phyloP scores from a whole-genome alignment of 92 coral and sea anemone genomes.

The Porites divaricata region DNA sequence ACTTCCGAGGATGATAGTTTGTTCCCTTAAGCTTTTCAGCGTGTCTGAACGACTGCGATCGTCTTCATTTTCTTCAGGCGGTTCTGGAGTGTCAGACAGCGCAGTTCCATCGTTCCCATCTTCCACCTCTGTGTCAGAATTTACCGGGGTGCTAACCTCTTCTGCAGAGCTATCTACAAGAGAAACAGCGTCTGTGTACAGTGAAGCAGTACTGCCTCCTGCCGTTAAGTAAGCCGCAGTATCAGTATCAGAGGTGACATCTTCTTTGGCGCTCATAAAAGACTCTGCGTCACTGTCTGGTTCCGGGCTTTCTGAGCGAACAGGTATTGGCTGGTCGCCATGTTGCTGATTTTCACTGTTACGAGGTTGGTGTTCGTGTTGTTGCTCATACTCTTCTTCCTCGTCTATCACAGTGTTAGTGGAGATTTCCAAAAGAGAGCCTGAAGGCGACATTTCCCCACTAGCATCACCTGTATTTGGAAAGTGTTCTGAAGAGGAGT shows the following conservation, averaged over 20 bases:
- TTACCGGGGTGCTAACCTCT: slow-evolving; percentile 75
- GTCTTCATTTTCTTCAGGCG: background rate
- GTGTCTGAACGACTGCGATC: slow-evolving; percentile 16
- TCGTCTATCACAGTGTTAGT: slow-evolving; percentile 45
- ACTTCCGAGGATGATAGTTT: slow-evolving; percentile 30
- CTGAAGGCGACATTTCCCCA: slow-evolving; percentile 44
- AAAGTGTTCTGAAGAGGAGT: background rate
- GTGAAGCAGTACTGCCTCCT: slow-evolving; percentile 72
- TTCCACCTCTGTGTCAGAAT: slow-evolving; percentile 81
- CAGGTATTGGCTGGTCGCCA: background rate
- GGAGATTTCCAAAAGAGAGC: slow-evolving; percentile 41
- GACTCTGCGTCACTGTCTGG: slow-evolving; percentile 83
- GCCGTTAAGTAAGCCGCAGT: slow-evolving; percentile 83
- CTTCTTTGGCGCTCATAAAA: slow-evolving; percentile 92
- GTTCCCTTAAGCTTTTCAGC: slow-evolving; percentile 31
- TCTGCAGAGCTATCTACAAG: slow-evolving; percentile 58
- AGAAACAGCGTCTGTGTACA: slow-evolving; percentile 59
- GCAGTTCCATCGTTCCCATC: slow-evolving; percentile 29
- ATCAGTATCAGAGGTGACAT: slow-evolving; percentile 84
- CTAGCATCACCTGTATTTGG: background rate
- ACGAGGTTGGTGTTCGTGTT: slow-evolving; percentile 8
- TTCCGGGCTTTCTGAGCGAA: slow-evolving; percentile 48
- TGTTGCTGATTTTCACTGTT: background rate
- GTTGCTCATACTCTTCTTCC: slow-evolving; percentile 45
- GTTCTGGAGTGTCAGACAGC: slow-evolving; percentile 35